Base-by-base conservation (phyloP, 2,888 invertebrate genomes). In the Hemithea aestivaria region DNA sequence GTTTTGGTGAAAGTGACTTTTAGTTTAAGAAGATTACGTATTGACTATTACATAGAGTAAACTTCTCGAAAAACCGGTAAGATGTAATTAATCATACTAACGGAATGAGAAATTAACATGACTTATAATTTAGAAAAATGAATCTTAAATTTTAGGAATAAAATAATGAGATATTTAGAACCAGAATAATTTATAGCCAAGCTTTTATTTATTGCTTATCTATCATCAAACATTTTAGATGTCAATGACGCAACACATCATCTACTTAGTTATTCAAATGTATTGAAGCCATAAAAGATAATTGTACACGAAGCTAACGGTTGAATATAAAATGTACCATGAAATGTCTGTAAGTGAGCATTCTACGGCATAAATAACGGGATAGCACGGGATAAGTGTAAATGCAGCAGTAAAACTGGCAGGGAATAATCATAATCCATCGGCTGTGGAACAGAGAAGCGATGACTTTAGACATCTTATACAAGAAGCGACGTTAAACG, bases 251-350 rank as follows among this genome's bases (percentile, higher is more conserved):
- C 32, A 40, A 44, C 40, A 40, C 43, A 40, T 40, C 44, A 42
- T 42, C 40, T 34, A 38, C 41, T 44, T 43, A 42, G 48, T 41
- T 51, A 45, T 43, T 41, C 39, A 39, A 46, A 44, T 29, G 20
- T 32, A 28, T 32, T 35, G 26, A 32, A 42, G 40, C 38, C 12
- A 40, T 42, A 46, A 49, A 45, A 27, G 26, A 33, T 45, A 37
- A 46, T 46, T 46, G 41, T 44, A 33, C 29, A 39, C 42, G 30
- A 33, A 35, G 35, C 41, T 43, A 44, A 51, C 48, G 44, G 48
- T 39, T 35, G 26, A 37, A 34, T 16, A 42, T 42, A 28, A 42
- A 39, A 46, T 31, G 38, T 25, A 37, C 34, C 24, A 35, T 42
- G 36, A 46, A 48, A 39, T 28, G 27, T 48, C 41, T 44, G 42